Evolutionary conservation across 1,140 invertebrate genomes (phyloP), one percentile per base, ranked within the genome.

Genomic region (Whitmania pigra): DNA sequence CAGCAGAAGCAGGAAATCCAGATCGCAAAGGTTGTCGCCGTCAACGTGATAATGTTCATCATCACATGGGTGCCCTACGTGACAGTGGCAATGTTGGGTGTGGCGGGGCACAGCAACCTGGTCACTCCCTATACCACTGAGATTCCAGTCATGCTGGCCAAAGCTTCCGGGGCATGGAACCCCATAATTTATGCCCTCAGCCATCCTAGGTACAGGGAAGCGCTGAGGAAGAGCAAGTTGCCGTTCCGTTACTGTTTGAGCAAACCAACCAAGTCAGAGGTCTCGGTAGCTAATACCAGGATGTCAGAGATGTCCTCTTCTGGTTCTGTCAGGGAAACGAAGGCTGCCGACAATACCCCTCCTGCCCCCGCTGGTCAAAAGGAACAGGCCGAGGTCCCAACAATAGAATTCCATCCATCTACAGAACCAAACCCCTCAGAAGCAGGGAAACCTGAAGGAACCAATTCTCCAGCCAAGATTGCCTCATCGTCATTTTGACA

Each of bases 101-200:
- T 91, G 31, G 20, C 29, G 53, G 31, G 31, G 5, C 77, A 84
- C 86, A 70, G 82, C 81, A 15, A 86, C 84, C n/a, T 72, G 69
- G 25, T 75, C n/a, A 73, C 74, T 53, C 87, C 89, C 0, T 85
- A 84, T 1, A 79, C 87, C 0, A 85, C 87, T 2, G 86, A 89
- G 20, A 80, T 90, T n/a, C 90, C 89, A 4, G 88, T 89, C 5
- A 80, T 91, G 18, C 85, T 90, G 17, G 89, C 89, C 36, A 91
- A 91, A 78, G 87, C 88, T 55, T 89, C 88, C 22, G 89, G 89
- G 53, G 90, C 89, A 79, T 90, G 90, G 79, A 89, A 92, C 78
- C 89, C 90, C 0, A 82, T 91, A 57, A 90, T 92, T 55, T 92
- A 92, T 79, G 87, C 89, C 7, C 86, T 88, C 54, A 79, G 76